phyloP scores from a whole-genome alignment of 2,797 vertebrate species.

The Siniperca obscura region DNA sequence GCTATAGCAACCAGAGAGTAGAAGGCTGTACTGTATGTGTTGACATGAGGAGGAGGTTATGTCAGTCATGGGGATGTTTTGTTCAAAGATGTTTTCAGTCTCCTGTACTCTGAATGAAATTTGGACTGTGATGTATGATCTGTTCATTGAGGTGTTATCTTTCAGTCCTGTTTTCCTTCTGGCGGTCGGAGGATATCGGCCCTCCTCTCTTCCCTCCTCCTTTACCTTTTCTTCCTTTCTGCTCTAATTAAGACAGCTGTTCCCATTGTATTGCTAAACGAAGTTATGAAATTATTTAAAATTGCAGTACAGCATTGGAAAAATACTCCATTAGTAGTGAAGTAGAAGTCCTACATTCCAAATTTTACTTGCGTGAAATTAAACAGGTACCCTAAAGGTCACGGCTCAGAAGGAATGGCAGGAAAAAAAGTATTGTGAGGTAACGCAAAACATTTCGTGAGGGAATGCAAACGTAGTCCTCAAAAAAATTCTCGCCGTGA shows the following conservation, averaged over 20 bases:
- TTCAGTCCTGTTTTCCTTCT: constrained; percentile 10
- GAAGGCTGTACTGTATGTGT: not conserved
- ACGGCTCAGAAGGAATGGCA: too few species aligned
- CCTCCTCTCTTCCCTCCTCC: not conserved
- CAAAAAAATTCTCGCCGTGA: too few species aligned
- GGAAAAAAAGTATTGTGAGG: too few species aligned
- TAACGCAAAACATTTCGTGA: too few species aligned
- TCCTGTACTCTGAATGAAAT: constrained; percentile 7
- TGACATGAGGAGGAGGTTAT: constrained; percentile 6
- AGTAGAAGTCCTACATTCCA: not conserved
- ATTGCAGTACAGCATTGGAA: too few species aligned
- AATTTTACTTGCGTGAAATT: not conserved
- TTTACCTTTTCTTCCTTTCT: not conserved
- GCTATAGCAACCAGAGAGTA: constrained; percentile 13
- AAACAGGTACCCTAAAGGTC: too few species aligned
- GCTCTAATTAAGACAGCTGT: not conserved
- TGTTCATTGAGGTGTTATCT: not conserved
- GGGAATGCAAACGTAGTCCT: too few species aligned
- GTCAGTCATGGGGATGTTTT: constrained; percentile 1
- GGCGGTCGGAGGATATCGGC: not conserved
- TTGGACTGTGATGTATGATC: constrained; percentile 20
- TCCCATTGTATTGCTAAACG: not conserved
- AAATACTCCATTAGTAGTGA: not conserved
- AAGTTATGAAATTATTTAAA: not conserved
- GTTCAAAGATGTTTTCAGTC: constrained; percentile 33